These are phyloP conservation scores for Aphelocoma coerulescens DNA, from an alignment of 2,113 vertebrate species.

Conservation along the genomic window DNA sequence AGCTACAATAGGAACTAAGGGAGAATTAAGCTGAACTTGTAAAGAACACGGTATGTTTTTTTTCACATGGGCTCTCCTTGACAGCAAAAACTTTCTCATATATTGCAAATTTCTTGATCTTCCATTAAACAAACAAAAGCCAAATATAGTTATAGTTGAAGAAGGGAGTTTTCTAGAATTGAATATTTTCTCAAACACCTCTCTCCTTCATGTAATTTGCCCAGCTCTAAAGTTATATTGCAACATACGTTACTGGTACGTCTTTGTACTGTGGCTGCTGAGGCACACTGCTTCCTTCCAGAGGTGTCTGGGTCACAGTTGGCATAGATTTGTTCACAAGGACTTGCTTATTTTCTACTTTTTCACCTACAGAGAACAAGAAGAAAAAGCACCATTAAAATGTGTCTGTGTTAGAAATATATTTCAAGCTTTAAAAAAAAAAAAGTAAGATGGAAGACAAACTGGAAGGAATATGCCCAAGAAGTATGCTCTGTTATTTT, in stretches of 20 bases:
- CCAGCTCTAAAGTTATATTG: neutral
- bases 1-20: neutral
- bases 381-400: neutral
- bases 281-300: constrained; percentile 90
- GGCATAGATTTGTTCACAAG: constrained; percentile 99
- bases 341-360: constrained; percentile 96
- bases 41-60: neutral
- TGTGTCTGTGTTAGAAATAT: neutral
- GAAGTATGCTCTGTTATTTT: neutral
- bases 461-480: neutral
- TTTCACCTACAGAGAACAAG: constrained; percentile 81
- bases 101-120: neutral
- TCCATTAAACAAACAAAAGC: neutral
- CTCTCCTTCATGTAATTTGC: neutral
- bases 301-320: constrained; percentile 93
- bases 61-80: neutral
- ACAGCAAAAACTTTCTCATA: neutral
- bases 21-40: neutral
- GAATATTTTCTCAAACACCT: neutral
- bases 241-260: constrained; percentile 90
- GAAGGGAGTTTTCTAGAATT: neutral
- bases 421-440: neutral
- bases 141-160: neutral
- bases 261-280: constrained; percentile 96
- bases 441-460: neutral